Base-by-base conservation (phyloP, 2,113 vertebrate genomes). In the Abramis brama region DNA sequence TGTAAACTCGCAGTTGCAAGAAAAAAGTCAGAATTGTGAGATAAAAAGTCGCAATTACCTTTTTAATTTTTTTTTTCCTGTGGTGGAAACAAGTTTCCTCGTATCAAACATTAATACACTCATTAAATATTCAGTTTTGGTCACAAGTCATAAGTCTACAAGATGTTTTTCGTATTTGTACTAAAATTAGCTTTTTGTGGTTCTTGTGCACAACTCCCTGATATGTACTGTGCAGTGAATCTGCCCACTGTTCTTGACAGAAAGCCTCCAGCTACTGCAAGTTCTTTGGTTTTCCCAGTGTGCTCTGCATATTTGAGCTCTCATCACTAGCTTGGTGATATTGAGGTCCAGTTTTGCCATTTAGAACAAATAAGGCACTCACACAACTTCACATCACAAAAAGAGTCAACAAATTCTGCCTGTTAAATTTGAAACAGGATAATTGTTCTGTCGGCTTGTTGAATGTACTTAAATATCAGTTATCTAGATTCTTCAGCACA, bases 301-400 rank as follows among this genome's bases (percentile, higher is more conserved):
- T 17, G 23, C n/a, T 75, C n/a, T 71, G 68, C 68, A 71, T n/a
- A 39, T 71, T 43, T 75, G 11, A 47, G 71, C 43, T 74, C 11
- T 45, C 21, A 25, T 13, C 36, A 25, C 21, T 17, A n/a, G 71
- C 43, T 75, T 12, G 8, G 5, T 47, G 43, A 12, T 43, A 39
- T 39, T 25, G 23, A 75, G 23, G 71, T 75, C 71, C 23, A 50
- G 71, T n/a, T 74, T 74, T 74, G 71, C 43, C n/a, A n/a, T 39
- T 25, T n/a, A 74, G 43, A 1, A 71, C 68, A 71, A 23, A 36
- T 39, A 39, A 71, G 33, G 19, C 66, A 21, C 33, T 71, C 33
- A 23, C 23, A 39, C 17, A 23, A 23, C 19, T 23, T 23, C 7
- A 57, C 55, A 43, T 12, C 68, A 43, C 39, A 71, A 71, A 71